These are phyloP conservation scores for Chionomys nivalis DNA, from an alignment of 2,113 vertebrate species.

Conservation along the genomic window DNA sequence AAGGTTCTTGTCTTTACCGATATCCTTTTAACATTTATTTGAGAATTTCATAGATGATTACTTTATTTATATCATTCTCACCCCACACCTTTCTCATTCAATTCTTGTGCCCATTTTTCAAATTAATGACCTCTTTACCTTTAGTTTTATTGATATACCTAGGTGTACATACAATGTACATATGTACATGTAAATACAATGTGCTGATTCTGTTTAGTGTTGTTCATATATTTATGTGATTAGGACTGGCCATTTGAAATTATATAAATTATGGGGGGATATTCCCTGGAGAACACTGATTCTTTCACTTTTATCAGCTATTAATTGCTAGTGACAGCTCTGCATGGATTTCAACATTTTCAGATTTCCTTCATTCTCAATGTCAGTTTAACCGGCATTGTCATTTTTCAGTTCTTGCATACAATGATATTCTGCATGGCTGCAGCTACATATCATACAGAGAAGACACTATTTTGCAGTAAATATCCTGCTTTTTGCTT, in stretches of 20 bases:
- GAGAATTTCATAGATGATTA: neutral
- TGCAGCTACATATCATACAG: too few species aligned
- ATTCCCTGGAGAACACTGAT: neutral
- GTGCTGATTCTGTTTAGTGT: neutral
- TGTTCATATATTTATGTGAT: neutral
- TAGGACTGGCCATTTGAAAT: neutral
- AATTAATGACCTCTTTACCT: neutral
- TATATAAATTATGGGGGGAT: neutral
- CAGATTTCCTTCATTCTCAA: too few species aligned
- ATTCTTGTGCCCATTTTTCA: neutral
- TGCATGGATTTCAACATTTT: too few species aligned
- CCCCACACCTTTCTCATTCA: neutral
- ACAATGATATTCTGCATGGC: too few species aligned
- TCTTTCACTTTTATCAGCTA: neutral
- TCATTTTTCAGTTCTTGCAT: too few species aligned
- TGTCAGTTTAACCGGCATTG: too few species aligned
- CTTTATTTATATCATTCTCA: neutral
- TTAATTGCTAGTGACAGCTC: too few species aligned
- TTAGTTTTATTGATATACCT: neutral
- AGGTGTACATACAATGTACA: neutral
- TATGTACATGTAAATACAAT: too few species aligned
- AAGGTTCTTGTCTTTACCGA: neutral
- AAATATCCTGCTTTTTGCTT: too few species aligned
- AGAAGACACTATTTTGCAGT: too few species aligned
- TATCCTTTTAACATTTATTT: neutral